Percentiles rank a stretch among this genome's conserved stretches.
These are phyloP conservation scores for Abrostola tripartita DNA, from an alignment of 2,888 invertebrate species.

Conservation along the genomic window DNA sequence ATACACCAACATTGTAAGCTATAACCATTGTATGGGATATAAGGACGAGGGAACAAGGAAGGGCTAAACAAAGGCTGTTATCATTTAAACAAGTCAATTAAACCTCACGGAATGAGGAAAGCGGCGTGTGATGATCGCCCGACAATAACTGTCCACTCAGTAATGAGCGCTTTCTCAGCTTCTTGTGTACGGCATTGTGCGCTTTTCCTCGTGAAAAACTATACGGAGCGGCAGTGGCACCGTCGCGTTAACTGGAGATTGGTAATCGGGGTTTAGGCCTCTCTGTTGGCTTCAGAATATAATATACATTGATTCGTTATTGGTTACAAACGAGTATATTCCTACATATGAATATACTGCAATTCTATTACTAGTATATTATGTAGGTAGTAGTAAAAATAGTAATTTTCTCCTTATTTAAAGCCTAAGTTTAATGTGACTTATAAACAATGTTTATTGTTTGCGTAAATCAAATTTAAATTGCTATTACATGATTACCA, in stretches of 20 bases:
- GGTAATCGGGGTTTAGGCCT: constrained; percentile 20
- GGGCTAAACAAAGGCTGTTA: constrained; percentile 46
- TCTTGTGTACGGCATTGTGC: constrained; percentile 76
- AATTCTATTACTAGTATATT: not conserved
- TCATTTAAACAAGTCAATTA: constrained; percentile 65
- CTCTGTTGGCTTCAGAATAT: not conserved
- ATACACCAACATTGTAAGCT: no score
- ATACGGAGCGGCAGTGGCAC: constrained; percentile 64
- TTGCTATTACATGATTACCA: constrained; percentile 52
- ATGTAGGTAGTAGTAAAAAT: not conserved
- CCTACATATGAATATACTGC: no score
- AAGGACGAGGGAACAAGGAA: constrained; percentile 41
- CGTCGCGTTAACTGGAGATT: constrained; percentile 24
- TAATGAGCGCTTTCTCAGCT: constrained; percentile 73
- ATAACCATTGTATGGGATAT: constrained; percentile 19
- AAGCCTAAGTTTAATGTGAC: constrained; percentile 20
- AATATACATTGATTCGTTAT: not conserved
- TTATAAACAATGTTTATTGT: constrained; percentile 45
- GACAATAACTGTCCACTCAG: constrained; percentile 82
- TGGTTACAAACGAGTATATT: no score
- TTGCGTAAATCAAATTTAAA: constrained; percentile 48
- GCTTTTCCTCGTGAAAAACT: constrained; percentile 85
- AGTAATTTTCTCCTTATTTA: constrained; percentile 5
- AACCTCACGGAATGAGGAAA: constrained; percentile 73
- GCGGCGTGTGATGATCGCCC: constrained; percentile 72